A percentile compares a stretch with the other conserved stretches of the same genome.
Evolutionary conservation across 2,797 vertebrate genomes (phyloP).

Genomic region (Fratercula arctica): DNA sequence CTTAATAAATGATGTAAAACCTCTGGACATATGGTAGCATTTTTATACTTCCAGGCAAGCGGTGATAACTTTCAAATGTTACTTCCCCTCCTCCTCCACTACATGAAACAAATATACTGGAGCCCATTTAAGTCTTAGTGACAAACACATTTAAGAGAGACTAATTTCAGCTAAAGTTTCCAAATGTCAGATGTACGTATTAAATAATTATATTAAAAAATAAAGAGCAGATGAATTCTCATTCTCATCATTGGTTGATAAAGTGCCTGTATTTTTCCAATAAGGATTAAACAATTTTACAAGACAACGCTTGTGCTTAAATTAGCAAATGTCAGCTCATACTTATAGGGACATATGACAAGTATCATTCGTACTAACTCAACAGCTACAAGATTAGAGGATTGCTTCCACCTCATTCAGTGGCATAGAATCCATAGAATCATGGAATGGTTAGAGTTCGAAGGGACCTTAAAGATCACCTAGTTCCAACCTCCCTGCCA

Average conservation of each 20-base stretch:
- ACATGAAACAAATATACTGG: slow-evolving; percentile 31
- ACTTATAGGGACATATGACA: neutral
- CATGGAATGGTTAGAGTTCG: neutral
- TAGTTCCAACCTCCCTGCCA: neutral
- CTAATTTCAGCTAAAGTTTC: slow-evolving; percentile 51
- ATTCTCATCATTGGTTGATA: neutral
- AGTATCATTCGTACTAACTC: neutral
- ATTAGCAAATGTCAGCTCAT: slow-evolving; percentile 13
- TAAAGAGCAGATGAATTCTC: slow-evolving; percentile 16
- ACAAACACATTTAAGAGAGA: slow-evolving; percentile 38
- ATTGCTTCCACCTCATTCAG: neutral
- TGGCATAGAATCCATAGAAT: neutral
- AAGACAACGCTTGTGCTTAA: neutral
- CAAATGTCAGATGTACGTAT: slow-evolving; percentile 14
- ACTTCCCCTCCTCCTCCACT: slow-evolving; percentile 55
- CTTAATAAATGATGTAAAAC: slow-evolving; percentile 32
- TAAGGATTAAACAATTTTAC: neutral
- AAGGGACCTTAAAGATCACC: neutral
- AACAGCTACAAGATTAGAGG: neutral
- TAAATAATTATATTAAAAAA: slow-evolving; percentile 18
- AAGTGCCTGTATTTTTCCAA: neutral
- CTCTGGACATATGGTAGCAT: slow-evolving; percentile 51
- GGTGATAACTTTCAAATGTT: slow-evolving; percentile 62
- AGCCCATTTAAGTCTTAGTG: slow-evolving; percentile 18
- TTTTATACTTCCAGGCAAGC: slow-evolving; percentile 45